These are phyloP conservation scores for Odontocerum albicorne DNA, from an alignment of 2,888 invertebrate genomes.

Conservation along the genomic window DNA sequence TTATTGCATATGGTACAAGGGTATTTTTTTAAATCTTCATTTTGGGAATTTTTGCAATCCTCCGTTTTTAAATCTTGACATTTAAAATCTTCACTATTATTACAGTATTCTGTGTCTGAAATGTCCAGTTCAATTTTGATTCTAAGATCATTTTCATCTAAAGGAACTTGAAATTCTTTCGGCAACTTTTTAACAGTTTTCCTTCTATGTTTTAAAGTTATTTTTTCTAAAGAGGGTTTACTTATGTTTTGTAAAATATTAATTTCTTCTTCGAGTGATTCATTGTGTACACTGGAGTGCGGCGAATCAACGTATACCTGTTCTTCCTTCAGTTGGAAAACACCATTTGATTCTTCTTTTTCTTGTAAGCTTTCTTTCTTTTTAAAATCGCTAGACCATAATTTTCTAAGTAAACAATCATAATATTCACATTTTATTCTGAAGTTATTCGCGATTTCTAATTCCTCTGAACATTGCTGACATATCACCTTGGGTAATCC, in stretches of 20 bases:
- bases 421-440: constrained; percentile 7
- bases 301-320: constrained; percentile 37
- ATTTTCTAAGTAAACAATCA: background rate
- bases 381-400: background rate
- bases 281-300: constrained; percentile 45
- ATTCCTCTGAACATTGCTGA: background rate
- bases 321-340: background rate
- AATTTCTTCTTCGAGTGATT: too few relatives aligned
- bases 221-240: too few relatives aligned
- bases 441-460: background rate
- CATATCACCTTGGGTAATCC: background rate
- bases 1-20: background rate
- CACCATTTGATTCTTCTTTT: background rate
- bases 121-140: too few relatives aligned
- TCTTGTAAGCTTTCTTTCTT: background rate
- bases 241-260: too few relatives aligned
- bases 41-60: too few relatives aligned
- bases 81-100: background rate
- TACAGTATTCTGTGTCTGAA: too few relatives aligned
- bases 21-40: too few relatives aligned
- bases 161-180: too few relatives aligned
- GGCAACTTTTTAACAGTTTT: too few relatives aligned
- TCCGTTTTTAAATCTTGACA: constrained; percentile 39
- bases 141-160: too few relatives aligned
- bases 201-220: too few relatives aligned